These are phyloP conservation scores for Clarias macrocephalus DNA, from an alignment of 2,113 vertebrate species.

Conservation along the genomic window DNA sequence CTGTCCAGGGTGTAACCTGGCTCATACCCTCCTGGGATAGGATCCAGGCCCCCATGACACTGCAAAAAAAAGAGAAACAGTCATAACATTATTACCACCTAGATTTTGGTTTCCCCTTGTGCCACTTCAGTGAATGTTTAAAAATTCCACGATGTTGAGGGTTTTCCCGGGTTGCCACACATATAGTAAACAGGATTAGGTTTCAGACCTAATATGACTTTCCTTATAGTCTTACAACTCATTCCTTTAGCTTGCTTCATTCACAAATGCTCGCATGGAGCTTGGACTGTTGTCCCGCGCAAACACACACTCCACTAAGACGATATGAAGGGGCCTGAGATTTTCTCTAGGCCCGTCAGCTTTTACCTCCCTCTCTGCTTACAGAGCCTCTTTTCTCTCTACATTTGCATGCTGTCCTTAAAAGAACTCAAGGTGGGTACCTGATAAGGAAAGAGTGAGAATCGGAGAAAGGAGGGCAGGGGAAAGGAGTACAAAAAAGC, in stretches of 20 bases:
- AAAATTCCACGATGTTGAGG: not conserved
- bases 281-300: not conserved
- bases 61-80: not conserved
- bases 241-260: not conserved
- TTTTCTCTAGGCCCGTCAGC: conserved; percentile 50
- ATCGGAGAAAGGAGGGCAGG: conserved; percentile 38
- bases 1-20: no score
- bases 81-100: no score
- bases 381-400: conserved; percentile 27
- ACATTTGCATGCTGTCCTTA: conserved; percentile 48
- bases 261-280: conserved; percentile 1
- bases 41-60: no score
- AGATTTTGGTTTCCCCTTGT: no score
- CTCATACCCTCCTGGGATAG: no score
- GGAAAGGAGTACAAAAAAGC: conserved; percentile 11
- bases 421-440: conserved; percentile 54
- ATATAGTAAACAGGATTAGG: not conserved
- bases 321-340: conserved; percentile 46
- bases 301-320: conserved; percentile 15
- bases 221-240: not conserved
- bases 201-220: not conserved
- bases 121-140: not conserved
- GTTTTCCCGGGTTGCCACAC: not conserved
- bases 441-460: conserved; percentile 64
- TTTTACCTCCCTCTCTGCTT: conserved; percentile 46